These are phyloP conservation scores for Opisthocomus hoazin DNA, from an alignment of 2,113 vertebrate species.

Conservation along the genomic window DNA sequence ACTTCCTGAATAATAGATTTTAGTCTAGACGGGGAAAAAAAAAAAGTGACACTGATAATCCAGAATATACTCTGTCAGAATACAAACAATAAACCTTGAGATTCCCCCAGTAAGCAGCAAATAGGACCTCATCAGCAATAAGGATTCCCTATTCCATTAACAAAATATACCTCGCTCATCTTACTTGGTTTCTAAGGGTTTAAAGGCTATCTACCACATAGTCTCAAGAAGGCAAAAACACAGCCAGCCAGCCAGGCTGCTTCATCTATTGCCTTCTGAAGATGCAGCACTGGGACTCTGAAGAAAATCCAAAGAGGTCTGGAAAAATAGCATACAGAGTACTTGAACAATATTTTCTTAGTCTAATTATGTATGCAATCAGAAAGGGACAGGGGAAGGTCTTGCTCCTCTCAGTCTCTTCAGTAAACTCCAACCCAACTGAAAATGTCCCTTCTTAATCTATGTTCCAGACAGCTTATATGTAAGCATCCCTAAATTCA, in stretches of 20 bases:
- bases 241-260: background rate
- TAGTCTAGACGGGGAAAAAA: conserved; percentile 75
- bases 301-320: background rate
- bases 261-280: background rate
- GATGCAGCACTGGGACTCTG: background rate
- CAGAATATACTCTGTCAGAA: background rate
- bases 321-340: background rate
- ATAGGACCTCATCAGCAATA: background rate
- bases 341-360: background rate
- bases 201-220: background rate
- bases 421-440: background rate
- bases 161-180: background rate
- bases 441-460: fast-evolving
- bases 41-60: background rate
- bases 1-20: conserved; percentile 90
- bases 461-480: background rate
- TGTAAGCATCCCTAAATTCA: background rate
- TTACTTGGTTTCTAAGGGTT: background rate
- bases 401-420: background rate
- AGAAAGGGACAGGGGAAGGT: background rate
- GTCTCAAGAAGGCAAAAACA: background rate
- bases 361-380: background rate
- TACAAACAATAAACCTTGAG: background rate
- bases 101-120: background rate
- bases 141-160: background rate